A percentile compares a stretch with the other conserved stretches of the same genome.
These are phyloP conservation scores for Achatina immaculata DNA, from an alignment of 1,140 invertebrate species.

Conservation along the genomic window DNA sequence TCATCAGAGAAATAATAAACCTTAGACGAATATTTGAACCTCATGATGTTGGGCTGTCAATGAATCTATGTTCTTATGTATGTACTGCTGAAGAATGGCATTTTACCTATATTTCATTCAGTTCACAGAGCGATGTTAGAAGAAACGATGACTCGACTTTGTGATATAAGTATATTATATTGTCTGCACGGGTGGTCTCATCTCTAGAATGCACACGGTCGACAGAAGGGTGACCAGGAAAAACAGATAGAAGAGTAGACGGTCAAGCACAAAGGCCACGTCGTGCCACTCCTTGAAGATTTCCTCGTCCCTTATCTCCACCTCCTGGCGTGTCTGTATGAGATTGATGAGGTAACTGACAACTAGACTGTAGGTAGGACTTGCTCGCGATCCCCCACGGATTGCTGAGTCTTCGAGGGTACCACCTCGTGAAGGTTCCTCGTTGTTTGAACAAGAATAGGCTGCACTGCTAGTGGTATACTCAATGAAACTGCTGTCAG, in stretches of 20 bases:
- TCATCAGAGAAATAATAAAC: no score
- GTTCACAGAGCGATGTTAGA: no score
- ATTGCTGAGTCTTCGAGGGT: background rate
- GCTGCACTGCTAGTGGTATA: background rate
- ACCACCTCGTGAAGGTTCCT: background rate
- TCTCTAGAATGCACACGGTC: conserved; percentile 70
- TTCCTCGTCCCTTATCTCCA: conserved; percentile 54
- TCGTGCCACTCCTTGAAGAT: conserved; percentile 73
- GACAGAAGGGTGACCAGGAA: conserved; percentile 73
- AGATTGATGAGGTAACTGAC: conserved; percentile 53
- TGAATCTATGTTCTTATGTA: no score
- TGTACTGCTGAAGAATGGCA: no score
- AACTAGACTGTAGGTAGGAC: conserved; percentile 23
- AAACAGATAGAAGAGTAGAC: conserved; percentile 76
- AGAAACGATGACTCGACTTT: no score
- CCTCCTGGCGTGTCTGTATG: conserved; percentile 50
- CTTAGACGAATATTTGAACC: no score
- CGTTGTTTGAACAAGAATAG: background rate
- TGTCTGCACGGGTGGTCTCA: conserved; percentile 44
- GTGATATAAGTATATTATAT: no score
- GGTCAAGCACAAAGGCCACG: conserved; percentile 74
- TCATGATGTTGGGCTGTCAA: no score
- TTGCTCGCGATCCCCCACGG: background rate
- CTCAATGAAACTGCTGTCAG: background rate
- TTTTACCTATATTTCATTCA: no score